A percentile compares a stretch with the other conserved stretches of the same genome.
Evolutionary conservation across 2,113 vertebrate genomes (phyloP).

Genomic region (Pollachius pollachius): DNA sequence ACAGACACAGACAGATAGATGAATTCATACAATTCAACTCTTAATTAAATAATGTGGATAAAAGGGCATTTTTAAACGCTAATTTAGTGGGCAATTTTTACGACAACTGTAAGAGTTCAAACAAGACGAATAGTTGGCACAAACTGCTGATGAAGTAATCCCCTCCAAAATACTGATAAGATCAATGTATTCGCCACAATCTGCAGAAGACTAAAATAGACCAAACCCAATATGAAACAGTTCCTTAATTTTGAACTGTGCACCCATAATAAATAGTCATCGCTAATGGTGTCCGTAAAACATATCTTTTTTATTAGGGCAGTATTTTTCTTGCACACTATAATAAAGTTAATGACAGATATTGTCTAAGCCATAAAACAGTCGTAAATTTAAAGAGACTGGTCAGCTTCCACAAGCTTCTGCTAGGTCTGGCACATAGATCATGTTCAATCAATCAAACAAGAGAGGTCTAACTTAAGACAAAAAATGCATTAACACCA

Average conservation of each 20-base stretch:
- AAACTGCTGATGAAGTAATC: too few species aligned
- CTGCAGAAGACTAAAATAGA: conserved; percentile 30
- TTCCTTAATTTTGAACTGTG: conserved; percentile 55
- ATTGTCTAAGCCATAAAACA: conserved; percentile 73
- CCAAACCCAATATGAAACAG: conserved; percentile 23
- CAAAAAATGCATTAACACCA: neutral
- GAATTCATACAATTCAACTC: too few species aligned
- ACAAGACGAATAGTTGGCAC: too few species aligned
- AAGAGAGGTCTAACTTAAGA: neutral
- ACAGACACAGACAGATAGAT: neutral
- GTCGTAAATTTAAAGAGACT: conserved; percentile 69
- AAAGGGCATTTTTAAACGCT: too few species aligned
- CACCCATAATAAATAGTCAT: conserved; percentile 66
- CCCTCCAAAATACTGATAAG: too few species aligned
- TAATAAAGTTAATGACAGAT: conserved; percentile 75
- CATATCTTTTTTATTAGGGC: conserved; percentile 73
- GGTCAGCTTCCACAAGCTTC: conserved; percentile 58
- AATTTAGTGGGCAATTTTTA: too few species aligned
- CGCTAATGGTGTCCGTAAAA: conserved; percentile 71
- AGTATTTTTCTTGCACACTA: conserved; percentile 67
- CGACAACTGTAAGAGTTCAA: too few species aligned
- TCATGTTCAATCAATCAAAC: conserved; percentile 39
- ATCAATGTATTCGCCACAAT: neutral
- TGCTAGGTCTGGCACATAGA: conserved; percentile 51
- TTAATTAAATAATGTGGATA: too few species aligned